Base-by-base conservation (phyloP, 2,888 invertebrate species). In the Neoascia interrupta region DNA sequence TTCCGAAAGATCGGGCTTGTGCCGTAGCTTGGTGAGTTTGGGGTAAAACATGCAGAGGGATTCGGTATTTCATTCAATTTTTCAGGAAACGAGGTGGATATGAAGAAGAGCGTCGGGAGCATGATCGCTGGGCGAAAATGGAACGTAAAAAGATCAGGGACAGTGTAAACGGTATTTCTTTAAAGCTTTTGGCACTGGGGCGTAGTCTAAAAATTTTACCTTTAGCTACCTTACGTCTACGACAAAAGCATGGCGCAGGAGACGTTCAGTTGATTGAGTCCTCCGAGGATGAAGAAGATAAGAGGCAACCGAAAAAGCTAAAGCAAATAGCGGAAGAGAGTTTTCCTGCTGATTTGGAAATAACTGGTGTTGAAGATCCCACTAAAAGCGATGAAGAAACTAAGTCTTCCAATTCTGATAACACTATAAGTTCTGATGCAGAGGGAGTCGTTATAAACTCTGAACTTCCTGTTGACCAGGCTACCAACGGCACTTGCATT, bases 11-110 rank as follows among this genome's bases (percentile, higher is more conserved):
- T 86, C 91, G 98, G 70, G 96, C 96, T 0, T 97, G 97, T 86
- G 96, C 96, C 0, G 95, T 95, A 88, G 97, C 98, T n/a, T 98
- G 98, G 97, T 95, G 91, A 85, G 89, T 34, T 8, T 19, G n/a
- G n/a, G n/a, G n/a, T n/a, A n/a, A n/a, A n/a, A n/a, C n/a, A n/a
- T n/a, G n/a, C n/a, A n/a, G n/a, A n/a, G n/a, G n/a, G n/a, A n/a
- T n/a, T n/a, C n/a, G n/a, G n/a, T n/a, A n/a, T n/a, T n/a, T n/a
- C n/a, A n/a, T n/a, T n/a, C n/a, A n/a, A n/a, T n/a, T n/a, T 49
- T 66, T 0, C 15, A 88, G 88, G 88, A 89, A 89, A 85, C 84
- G 84, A 11, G 89, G 88, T 8, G 89, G 89, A 0, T 89, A 86
- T 66, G 87, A 86, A 11, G 89, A 85, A 16, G 89, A 89, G 76